Evolutionary conservation across 2,113 vertebrate species (phyloP), one percentile per base, ranked within the genome.

Genomic region (Leiothrix lutea): DNA sequence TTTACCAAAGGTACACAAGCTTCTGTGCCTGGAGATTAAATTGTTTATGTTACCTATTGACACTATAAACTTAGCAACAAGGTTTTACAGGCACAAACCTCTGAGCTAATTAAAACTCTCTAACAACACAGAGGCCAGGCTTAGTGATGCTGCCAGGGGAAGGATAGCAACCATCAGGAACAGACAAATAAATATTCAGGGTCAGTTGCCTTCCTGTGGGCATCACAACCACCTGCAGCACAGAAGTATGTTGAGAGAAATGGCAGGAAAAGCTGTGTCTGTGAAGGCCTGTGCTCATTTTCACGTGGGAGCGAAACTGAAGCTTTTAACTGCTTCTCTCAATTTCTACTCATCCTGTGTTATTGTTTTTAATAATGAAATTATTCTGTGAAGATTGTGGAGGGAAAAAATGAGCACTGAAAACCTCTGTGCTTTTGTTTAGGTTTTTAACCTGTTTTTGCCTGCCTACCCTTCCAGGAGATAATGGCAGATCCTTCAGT

Each of bases 401-500:
- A 80, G 29, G 15, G 51, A 0, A 4, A 7, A 48, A 80, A 61
- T 36, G 26, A 58, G 19, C 11, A 18, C 38, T 78, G 51, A 17
- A 80, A 61, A 38, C 8, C 4, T 17, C 3, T 6, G 51, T 94
- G 47, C 31, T 20, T 79, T 75, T 54, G 7, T 33, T 94, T 78
- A 92, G 26, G 25, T 65, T 58, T 93, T 56, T 69, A 61, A 85
- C 22, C 19, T 33, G 24, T 2, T 65, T 81, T 70, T 94, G 33
- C 64, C 45, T 82, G 56, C 73, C n/a, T 77, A 0, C 38, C 45
- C 7, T 80, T 90, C 53, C 62, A 42, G 66, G 38, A 90, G 31
- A 33, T 58, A 33, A 99, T 98, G 98, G 87, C 96, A 78, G 96
- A 98, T 61, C 82, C 97, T 9, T 85, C 97, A 2, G 38, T 97